Conservation (phyloP, 2,888 invertebrate genomes). For the Chrysolina oricalcia region DNA sequence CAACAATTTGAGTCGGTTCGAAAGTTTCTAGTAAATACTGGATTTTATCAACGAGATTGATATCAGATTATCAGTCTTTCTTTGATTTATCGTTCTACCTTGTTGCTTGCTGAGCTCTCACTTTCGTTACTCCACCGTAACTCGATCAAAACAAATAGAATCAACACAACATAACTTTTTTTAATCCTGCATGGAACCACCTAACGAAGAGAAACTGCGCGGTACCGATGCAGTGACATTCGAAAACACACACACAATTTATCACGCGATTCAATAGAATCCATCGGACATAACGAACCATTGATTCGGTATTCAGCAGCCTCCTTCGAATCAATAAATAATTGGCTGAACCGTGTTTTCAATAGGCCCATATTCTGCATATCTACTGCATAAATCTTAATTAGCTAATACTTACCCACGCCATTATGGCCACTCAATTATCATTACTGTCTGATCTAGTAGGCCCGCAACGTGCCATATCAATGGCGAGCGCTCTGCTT, state of each 20-base stretch:
- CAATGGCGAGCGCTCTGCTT: conserved; percentile 60
- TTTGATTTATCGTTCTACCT: too few relatives aligned
- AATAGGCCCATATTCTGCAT: conserved; percentile 58
- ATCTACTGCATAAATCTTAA: conserved; percentile 69
- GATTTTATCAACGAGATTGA: too few relatives aligned
- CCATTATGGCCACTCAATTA: conserved; percentile 67
- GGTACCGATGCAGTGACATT: too few relatives aligned
- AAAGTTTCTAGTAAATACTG: too few relatives aligned
- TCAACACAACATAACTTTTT: too few relatives aligned
- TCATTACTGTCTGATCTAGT: conserved; percentile 65
- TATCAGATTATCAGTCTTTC: too few relatives aligned
- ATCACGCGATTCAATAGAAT: not conserved
- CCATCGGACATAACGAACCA: conserved; percentile 16
- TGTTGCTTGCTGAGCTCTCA: too few relatives aligned
- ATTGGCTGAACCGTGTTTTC: conserved; percentile 54
- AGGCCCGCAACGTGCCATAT: conserved; percentile 64
- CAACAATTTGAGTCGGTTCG: too few relatives aligned
- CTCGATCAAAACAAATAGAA: too few relatives aligned
- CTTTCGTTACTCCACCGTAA: too few relatives aligned
- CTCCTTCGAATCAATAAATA: conserved; percentile 19
- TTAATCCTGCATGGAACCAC: too few relatives aligned
- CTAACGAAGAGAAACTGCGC: too few relatives aligned
- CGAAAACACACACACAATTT: not conserved
- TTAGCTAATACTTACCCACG: conserved; percentile 66
- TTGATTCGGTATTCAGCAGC: conserved; percentile 21